Conservation (phyloP, 2,113 vertebrate genomes). For the Butastur rufipennis region DNA sequence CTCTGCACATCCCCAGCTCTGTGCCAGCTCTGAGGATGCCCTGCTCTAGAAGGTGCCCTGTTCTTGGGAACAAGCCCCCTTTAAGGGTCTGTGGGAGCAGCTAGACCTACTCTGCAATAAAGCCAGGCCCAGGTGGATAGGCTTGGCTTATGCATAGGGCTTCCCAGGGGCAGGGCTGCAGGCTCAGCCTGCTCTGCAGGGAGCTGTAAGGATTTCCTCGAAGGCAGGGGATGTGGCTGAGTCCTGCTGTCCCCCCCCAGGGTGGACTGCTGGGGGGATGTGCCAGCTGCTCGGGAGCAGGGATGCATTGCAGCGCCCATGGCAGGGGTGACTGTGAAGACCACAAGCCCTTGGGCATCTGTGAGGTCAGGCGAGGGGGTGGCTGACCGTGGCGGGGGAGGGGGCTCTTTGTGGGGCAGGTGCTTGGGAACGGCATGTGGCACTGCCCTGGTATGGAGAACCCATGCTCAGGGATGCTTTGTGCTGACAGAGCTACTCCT, state of each 20-base stretch:
- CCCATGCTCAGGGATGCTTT: background rate
- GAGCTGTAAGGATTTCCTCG: background rate
- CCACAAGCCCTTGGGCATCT: accelerated
- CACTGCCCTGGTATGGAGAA: background rate
- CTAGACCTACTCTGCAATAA: background rate
- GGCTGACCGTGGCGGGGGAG: background rate
- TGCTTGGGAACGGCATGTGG: background rate
- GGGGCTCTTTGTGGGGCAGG: background rate
- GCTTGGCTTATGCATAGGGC: background rate
- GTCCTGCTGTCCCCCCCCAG: accelerated
- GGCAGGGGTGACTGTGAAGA: background rate
- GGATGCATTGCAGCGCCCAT: accelerated
- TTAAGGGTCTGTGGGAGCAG: background rate
- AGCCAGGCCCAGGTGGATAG: background rate
- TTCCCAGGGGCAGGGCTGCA: background rate
- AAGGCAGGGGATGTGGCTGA: background rate
- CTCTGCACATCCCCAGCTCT: accelerated
- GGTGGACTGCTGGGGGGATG: background rate
- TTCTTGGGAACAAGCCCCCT: background rate
- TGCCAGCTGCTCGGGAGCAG: background rate
- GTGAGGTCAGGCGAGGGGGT: background rate
- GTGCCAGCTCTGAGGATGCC: background rate
- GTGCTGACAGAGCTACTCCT: background rate
- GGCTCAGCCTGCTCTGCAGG: background rate
- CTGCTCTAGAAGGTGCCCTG: background rate